phyloP scores from a whole-genome alignment of 1,140 invertebrate species.

The Teleogryllus occipitalis region DNA sequence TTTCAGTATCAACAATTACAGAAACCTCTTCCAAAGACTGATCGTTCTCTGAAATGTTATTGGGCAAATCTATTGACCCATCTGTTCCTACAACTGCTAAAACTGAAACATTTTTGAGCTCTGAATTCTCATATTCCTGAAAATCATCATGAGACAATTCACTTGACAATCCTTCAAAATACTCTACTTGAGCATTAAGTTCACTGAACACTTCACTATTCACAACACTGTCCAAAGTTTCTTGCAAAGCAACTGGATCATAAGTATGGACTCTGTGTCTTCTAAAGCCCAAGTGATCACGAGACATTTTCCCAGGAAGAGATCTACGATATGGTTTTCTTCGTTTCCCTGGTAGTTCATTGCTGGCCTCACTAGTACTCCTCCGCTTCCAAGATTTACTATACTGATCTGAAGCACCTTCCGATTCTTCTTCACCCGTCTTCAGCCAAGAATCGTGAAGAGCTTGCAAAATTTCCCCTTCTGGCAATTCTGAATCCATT shows the following conservation, averaged over 20 bases:
- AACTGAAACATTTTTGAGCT: not conserved
- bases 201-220: not conserved
- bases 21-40: not conserved
- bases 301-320: not conserved
- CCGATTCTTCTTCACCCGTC: slow-evolving; percentile 58
- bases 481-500: slow-evolving; percentile 40
- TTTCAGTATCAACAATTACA: not conserved
- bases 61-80: not conserved
- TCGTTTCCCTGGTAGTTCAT: not conserved
- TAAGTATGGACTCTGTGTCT: not conserved
- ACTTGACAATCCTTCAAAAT: not conserved
- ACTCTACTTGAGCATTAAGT: not conserved
- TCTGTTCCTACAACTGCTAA: not conserved
- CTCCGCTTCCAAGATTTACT: not conserved
- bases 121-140: not conserved
- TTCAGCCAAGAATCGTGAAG: slow-evolving; percentile 74
- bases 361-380: not conserved
- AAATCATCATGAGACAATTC: not conserved
- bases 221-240: not conserved
- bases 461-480: slow-evolving; percentile 65
- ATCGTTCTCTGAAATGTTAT: not conserved
- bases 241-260: not conserved
- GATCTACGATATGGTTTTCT: not conserved
- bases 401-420: not conserved
- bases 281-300: not conserved